Conservation (phyloP, 2,797 vertebrate genomes). For the Tamandua tetradactyla region DNA sequence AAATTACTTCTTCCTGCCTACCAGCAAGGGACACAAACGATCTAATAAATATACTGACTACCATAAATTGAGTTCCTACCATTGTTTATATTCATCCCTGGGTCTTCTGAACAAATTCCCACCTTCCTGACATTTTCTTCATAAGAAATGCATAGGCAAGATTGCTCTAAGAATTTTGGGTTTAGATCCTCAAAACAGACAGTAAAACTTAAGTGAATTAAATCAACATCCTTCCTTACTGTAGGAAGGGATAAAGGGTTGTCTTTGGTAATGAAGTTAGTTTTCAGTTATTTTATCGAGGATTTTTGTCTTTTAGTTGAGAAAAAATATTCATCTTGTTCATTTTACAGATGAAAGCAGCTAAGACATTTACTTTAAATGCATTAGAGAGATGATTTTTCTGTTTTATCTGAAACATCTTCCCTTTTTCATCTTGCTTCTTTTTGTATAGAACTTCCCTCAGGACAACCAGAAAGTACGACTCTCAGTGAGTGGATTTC, state of each 20-base stretch:
- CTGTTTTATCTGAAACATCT: slow-evolving; percentile 20
- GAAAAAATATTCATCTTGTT: slow-evolving; percentile 48
- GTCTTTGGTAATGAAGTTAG: neutral
- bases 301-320: slow-evolving; percentile 56
- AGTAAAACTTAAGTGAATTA: neutral
- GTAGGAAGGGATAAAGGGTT: neutral
- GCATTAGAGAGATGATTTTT: slow-evolving; percentile 46
- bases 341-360: neutral
- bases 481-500: slow-evolving; percentile 93
- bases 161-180: neutral
- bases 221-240: neutral
- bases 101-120: neutral
- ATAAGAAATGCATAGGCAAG: neutral
- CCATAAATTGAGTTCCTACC: slow-evolving; percentile 1
- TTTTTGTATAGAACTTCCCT: slow-evolving; percentile 92
- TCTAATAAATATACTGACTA: slow-evolving; percentile 17
- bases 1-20: neutral
- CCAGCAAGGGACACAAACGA: neutral
- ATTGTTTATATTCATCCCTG: slow-evolving; percentile 18
- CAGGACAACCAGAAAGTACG: slow-evolving; percentile 99
- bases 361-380: slow-evolving; percentile 3
- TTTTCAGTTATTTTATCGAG: slow-evolving; percentile 43
- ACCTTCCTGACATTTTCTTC: slow-evolving; percentile 47
- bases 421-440: neutral
- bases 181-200: slow-evolving; percentile 41